Percentiles rank a stretch among this genome's conserved stretches.
These are phyloP conservation scores for Cirrhinus molitorella DNA, from an alignment of 2,797 vertebrate species.

Conservation along the genomic window DNA sequence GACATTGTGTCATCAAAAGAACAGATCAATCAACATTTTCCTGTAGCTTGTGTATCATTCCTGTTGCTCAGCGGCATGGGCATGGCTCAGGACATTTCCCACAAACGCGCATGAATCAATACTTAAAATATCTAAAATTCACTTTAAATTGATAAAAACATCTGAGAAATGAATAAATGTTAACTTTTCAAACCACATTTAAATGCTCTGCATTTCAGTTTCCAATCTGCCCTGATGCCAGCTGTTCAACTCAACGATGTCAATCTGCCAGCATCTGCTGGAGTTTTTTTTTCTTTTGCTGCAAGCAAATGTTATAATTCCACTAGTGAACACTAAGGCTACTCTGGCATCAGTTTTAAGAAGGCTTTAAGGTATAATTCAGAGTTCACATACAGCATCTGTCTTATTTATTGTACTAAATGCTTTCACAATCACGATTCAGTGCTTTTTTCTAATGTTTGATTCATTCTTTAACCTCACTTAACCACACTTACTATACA, in stretches of 20 bases:
- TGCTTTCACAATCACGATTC: not conserved
- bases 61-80: not conserved
- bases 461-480: no score
- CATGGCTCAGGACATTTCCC: not conserved
- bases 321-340: not conserved
- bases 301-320: not conserved
- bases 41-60: not conserved
- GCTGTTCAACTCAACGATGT: not conserved
- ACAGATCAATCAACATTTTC: not conserved
- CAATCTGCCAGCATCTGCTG: not conserved
- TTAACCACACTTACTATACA: no score
- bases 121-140: not conserved
- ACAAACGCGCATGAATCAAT: not conserved
- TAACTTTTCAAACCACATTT: slow-evolving; percentile 3
- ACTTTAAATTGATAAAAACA: not conserved
- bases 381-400: not conserved
- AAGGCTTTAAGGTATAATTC: not conserved
- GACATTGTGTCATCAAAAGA: not conserved
- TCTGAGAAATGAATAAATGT: not conserved
- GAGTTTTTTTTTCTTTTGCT: not conserved
- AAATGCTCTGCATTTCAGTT: not conserved
- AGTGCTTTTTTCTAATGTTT: no score
- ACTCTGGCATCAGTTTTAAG: not conserved
- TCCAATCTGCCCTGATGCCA: not conserved
- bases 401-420: not conserved